A percentile compares a stretch with the other conserved stretches of the same genome.
Evolutionary conservation across 1,140 invertebrate genomes (phyloP).

Genomic region (Brachionus asplanchnoidis): DNA sequence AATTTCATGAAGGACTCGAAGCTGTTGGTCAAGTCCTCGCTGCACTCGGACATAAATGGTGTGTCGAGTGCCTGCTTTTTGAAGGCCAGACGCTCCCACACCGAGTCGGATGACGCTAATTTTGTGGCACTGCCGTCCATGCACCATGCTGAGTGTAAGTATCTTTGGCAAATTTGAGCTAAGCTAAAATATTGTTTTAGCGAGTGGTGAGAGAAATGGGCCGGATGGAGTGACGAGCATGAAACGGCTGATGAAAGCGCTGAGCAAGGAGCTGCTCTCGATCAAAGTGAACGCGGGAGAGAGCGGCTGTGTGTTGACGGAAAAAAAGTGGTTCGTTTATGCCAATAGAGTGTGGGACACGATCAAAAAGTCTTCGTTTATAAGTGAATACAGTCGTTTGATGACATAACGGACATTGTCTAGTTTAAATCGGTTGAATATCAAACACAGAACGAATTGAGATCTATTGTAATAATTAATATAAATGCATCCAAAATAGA

Average conservation of each 20-base stretch:
- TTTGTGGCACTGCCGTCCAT: neutral
- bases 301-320: slow-evolving; percentile 62
- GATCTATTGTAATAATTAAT: neutral
- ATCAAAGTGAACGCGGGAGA: slow-evolving; percentile 59
- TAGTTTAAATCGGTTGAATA: neutral
- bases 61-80: neutral
- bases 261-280: slow-evolving; percentile 67
- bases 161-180: neutral
- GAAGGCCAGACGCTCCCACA: neutral
- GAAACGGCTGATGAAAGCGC: slow-evolving; percentile 57
- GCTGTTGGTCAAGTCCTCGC: neutral
- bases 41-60: neutral
- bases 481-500: neutral
- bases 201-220: neutral
- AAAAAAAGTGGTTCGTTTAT: slow-evolving; percentile 65
- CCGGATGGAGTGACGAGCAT: neutral
- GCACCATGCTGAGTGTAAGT: neutral
- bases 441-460: neutral
- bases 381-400: slow-evolving; percentile 73
- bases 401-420: slow-evolving; percentile 59
- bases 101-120: neutral
- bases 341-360: slow-evolving; percentile 74
- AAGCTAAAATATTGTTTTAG: neutral
- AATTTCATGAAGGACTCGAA: slow-evolving; percentile 35
- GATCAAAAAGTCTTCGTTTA: slow-evolving; percentile 74